Base-by-base conservation (phyloP, 2,797 vertebrate genomes). In the Gymnoscopelus microlampas region DNA sequence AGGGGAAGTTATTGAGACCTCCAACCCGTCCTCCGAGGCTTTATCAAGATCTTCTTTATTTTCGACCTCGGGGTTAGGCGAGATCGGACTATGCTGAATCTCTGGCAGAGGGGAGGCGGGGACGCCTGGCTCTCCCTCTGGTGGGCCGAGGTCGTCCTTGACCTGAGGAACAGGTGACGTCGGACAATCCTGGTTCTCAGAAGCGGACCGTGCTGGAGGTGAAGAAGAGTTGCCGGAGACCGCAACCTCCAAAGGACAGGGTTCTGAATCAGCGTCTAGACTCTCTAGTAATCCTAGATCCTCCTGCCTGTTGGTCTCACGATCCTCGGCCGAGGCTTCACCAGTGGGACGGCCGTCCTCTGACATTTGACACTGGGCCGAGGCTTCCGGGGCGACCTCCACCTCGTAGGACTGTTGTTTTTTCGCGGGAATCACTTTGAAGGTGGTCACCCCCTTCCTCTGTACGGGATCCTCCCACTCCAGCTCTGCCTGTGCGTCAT, bases 381-480 rank as follows among this genome's bases (percentile, higher is more conserved):
- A 14, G 61, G 26, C 62, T 15, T 70, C 70, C 57, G 15, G 4
- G 3, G 8, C 10, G 5, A 63, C 15, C 3, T 74, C 66, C 59
- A 68, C 53, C 57, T 85, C 70, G 0, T 56, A 63, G 26, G 12
- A 58, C 15, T 12, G 53, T 0, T 1, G 51, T n/a, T 64, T 86
- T 53, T 60, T 85, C 0, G 39, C 63, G 2, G 92, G 92, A 29
- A 89, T 71, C 54, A 94, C 88, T 2, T 82, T 91, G 66, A 94
- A 93, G 0, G 92, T 91, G 61, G 82, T 89, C 57, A 88, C 12
- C 3, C 87, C 80, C 2, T 60, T 87, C 77, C 71, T 90, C 60
- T 67, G 57, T 4, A 9, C 3, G 0, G 80, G 74, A 35, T 86
- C 86, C 62, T 83, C 76, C 84, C 78, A 83, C 32, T 86, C 79